phyloP scores from a whole-genome alignment of 1,140 invertebrate genomes.

The Sminthurinus signatus region DNA sequence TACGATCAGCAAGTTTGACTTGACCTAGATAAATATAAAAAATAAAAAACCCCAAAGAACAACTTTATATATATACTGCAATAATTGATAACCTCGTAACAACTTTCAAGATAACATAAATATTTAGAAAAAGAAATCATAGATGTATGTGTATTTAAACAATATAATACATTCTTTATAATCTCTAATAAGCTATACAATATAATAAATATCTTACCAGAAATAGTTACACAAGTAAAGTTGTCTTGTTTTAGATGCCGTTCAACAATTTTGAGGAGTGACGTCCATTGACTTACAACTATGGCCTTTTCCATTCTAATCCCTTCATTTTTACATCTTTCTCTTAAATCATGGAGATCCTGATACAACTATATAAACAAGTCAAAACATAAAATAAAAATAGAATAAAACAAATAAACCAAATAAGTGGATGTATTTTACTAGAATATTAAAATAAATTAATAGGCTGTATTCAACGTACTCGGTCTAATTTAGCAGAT shows the following conservation, averaged over 20 bases:
- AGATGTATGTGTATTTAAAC: too few species aligned
- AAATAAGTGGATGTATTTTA: neutral
- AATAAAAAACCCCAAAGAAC: too few species aligned
- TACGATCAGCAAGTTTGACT: conserved; percentile 20
- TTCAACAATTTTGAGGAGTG: conserved; percentile 62
- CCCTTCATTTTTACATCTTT: conserved; percentile 12
- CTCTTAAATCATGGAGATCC: conserved; percentile 53
- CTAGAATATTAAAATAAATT: neutral
- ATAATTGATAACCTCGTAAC: too few species aligned
- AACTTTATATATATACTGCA: too few species aligned
- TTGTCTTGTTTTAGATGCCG: conserved; percentile 49
- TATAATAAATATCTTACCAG: too few species aligned
- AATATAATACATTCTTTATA: too few species aligned
- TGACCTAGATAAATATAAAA: conserved; percentile 40
- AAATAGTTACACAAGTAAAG: too few species aligned
- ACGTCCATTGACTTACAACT: conserved; percentile 82
- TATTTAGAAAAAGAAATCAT: too few species aligned
- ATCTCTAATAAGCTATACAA: too few species aligned
- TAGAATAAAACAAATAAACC: neutral
- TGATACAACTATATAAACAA: conserved; percentile 50
- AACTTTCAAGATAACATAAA: neutral
- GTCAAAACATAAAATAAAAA: conserved; percentile 34
- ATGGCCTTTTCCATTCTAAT: conserved; percentile 60
- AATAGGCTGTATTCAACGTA: neutral
- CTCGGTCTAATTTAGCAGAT: conserved; percentile 48